Evolutionary conservation across 1,140 invertebrate species (phyloP), one percentile per base, ranked within the genome.

Genomic region (Caenorhabditis remanei): DNA sequence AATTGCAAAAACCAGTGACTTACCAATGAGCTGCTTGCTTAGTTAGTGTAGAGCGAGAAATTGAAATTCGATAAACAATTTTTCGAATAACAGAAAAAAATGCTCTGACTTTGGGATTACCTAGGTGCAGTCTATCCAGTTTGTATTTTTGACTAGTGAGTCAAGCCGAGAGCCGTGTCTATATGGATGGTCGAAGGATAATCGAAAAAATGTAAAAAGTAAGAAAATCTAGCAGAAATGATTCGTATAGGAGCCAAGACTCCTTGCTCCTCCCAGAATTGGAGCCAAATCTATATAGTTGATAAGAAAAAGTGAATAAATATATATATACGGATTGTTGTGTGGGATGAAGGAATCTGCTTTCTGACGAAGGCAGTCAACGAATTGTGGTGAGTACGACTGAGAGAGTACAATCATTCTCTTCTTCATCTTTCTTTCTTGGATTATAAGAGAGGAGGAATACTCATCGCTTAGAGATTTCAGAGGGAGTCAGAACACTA

Each of bases 371-470:
- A 11, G 61, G 11, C 21, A 65, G 40, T 2, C 11, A 8, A 41
- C 11, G 24, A 71, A 32, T 71, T 71, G 65, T 71, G 41, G 65
- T 71, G 16, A n/a, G 61, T 11, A 7, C 4, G 32, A 41, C 7
- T 3, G 41, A n/a, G 46, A n/a, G 46, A 71, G 65, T 71, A 71
- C 65, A 71, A 71, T 46, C 43, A 71, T 71, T 71, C 41, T 46
- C 24, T 40, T 40, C 63, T 61, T 61, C 56, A 24, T 61, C 56
- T 61, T 1, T 65, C 55, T 58, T n/a, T 71, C 65, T 71, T 32
- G 32, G 40, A 71, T 19, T 71, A 46, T 2, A 16, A 1, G 6
- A 14, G 9, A 16, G 50, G 16, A 13, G 16, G 9, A 53, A 1
- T 53, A 53, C 50, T 53, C 50, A 53, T 53, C 50, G 9, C 50